Conservation (phyloP, 2,888 invertebrate genomes). For the Apantesis nais region DNA sequence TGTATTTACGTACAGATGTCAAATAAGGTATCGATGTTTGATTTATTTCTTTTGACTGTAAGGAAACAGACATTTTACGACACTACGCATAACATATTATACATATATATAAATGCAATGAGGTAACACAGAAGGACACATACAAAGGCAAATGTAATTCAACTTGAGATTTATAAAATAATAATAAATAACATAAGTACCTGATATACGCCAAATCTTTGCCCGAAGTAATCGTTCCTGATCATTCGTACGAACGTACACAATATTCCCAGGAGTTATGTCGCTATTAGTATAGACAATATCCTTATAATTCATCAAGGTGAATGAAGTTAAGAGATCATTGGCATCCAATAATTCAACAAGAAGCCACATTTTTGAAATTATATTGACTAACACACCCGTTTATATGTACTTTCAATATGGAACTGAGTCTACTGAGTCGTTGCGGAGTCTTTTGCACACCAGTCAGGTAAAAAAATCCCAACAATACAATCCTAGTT, state of each 20-base stretch:
- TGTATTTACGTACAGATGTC: too few species aligned
- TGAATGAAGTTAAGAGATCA: background rate
- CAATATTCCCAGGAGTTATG: background rate
- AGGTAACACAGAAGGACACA: background rate
- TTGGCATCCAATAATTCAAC: background rate
- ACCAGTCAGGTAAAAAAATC: constrained; percentile 49
- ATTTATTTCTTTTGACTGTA: background rate
- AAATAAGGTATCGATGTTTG: too few species aligned
- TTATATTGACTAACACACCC: constrained; percentile 49
- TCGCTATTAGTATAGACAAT: background rate
- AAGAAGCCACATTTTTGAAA: constrained; percentile 58
- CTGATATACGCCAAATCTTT: constrained; percentile 64
- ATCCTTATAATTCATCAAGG: background rate
- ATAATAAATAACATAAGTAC: constrained; percentile 37
- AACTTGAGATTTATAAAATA: background rate
- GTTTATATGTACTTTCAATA: constrained; percentile 29
- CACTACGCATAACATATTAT: background rate
- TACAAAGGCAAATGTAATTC: background rate
- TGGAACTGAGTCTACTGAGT: constrained; percentile 39
- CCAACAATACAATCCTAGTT: constrained; percentile 43
- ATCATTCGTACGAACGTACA: constrained; percentile 31
- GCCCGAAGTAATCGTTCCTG: constrained; percentile 54
- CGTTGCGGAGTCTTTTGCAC: constrained; percentile 18
- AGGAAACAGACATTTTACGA: background rate
- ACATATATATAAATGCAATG: background rate